These are phyloP conservation scores for Percopsis transmontana DNA, from an alignment of 2,113 vertebrate genomes.

Conservation along the genomic window DNA sequence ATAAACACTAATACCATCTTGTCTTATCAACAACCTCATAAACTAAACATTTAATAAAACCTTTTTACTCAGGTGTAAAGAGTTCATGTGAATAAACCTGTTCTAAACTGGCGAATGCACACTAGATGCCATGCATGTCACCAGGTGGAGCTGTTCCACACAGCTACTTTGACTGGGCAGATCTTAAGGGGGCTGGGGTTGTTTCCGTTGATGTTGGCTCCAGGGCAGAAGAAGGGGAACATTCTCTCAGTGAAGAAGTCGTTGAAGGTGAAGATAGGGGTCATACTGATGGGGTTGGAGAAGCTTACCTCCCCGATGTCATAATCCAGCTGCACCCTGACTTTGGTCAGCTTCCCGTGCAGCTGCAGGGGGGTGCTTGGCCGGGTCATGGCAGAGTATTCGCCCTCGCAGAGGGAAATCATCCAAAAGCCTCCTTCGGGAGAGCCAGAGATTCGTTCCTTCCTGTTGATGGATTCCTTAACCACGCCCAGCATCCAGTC, in stretches of 20 bases:
- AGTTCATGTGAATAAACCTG: too few relatives aligned
- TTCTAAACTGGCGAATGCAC: too few relatives aligned
- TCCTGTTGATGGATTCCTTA: slow-evolving; percentile 74
- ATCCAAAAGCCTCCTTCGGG: slow-evolving; percentile 81
- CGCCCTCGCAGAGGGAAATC: slow-evolving; percentile 73
- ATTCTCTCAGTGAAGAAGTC: slow-evolving; percentile 76
- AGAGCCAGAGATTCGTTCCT: slow-evolving; percentile 75
- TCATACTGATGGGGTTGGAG: slow-evolving; percentile 71
- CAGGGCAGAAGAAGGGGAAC: slow-evolving; percentile 81
- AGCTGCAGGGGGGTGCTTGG: slow-evolving; percentile 63
- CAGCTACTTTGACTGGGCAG: slow-evolving; percentile 75
- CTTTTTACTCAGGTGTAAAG: too few relatives aligned
- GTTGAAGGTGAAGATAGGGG: slow-evolving; percentile 71
- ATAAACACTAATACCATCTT: too few relatives aligned
- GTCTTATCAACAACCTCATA: too few relatives aligned
- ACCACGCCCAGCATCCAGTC: slow-evolving; percentile 82
- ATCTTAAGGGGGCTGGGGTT: slow-evolving; percentile 77
- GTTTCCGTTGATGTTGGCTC: slow-evolving; percentile 79
- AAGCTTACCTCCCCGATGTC: slow-evolving; percentile 75
- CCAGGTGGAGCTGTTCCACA: slow-evolving; percentile 80
- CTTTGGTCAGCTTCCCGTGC: slow-evolving; percentile 55
- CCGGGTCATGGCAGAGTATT: slow-evolving; percentile 78
- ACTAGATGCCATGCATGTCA: too few relatives aligned
- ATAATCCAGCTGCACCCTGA: slow-evolving; percentile 78
- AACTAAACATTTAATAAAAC: too few relatives aligned